These are phyloP conservation scores for Saguinus midas DNA, from an alignment of 2,113 vertebrate genomes.

Conservation along the genomic window DNA sequence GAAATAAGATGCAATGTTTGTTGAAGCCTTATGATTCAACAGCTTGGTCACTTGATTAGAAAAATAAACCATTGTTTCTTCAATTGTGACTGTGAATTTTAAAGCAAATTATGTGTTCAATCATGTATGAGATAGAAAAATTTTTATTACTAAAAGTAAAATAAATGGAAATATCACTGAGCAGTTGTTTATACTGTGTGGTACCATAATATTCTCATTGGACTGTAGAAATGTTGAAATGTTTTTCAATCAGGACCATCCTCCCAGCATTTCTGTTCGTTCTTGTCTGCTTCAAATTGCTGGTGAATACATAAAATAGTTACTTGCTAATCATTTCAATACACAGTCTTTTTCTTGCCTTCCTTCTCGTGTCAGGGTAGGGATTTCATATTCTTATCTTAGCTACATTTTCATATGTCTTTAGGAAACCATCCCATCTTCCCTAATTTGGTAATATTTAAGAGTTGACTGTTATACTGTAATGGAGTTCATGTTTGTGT, in stretches of 20 bases:
- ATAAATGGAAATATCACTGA: conserved; percentile 73
- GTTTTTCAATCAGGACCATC: conserved; percentile 56
- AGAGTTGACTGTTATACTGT: neutral
- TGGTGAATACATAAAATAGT: conserved; percentile 65
- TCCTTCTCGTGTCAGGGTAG: neutral
- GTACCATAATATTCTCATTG: conserved; percentile 18
- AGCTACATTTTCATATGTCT: neutral
- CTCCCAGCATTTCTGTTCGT: conserved; percentile 22
- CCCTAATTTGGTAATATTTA: neutral
- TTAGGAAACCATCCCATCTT: conserved; percentile 1
- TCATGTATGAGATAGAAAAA: conserved; percentile 68
- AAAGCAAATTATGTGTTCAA: conserved; percentile 72
- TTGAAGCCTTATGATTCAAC: conserved; percentile 66
- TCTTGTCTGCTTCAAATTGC: conserved; percentile 69
- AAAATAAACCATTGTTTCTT: conserved; percentile 74
- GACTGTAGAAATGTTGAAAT: conserved; percentile 40
- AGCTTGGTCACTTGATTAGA: conserved; percentile 62
- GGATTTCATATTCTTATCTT: neutral
- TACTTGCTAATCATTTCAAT: conserved; percentile 39
- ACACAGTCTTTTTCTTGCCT: neutral
- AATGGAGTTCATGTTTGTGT: neutral
- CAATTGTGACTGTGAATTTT: conserved; percentile 73
- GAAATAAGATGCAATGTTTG: conserved; percentile 34
- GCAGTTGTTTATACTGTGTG: conserved; percentile 57
- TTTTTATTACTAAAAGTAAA: conserved; percentile 82